Evolutionary conservation across 2,797 vertebrate genomes (phyloP), one percentile per base, ranked within the genome.

Genomic region (Limnodromus scolopaceus): DNA sequence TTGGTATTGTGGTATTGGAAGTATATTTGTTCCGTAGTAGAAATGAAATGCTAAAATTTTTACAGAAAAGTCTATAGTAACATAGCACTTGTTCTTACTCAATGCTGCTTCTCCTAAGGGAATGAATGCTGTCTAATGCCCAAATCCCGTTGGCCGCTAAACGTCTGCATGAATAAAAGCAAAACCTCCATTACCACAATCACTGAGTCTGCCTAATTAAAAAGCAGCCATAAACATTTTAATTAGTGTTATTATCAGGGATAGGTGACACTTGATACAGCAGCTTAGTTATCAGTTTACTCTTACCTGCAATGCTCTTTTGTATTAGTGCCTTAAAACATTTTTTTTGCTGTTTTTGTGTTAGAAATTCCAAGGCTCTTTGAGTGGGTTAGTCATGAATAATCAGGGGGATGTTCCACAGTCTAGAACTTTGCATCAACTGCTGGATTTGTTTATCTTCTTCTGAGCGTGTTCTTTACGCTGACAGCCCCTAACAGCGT

Each of bases 251-350:
- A 3, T 71, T 84, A 32, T 19, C 38, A 65, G 24, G 36, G 80
- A 46, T 76, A 0, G 0, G 7, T 58, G 36, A 36, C 28, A 65
- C 41, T 65, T 85, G 23, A 32, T 72, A 48, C 1, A 34, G 22
- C 32, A 84, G 11, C 12, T 70, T 57, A 49, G 10, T 79, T 61
- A 48, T 49, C 13, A 23, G 19, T 38, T 84, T 46, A 16, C 18
- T 66, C n/a, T 84, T 39, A 24, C 2, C 2, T 81, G 32, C 25
- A 63, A 1, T 55, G 12, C 25, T 79, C 36, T 83, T 76, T 53
- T 43, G 6, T 64, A 6, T 66, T 55, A 45, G 6, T 7, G 1
- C 64, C 48, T 72, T 83, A 19, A 84, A 80, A 69, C 11, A 28
- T 30, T 36, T 58, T 91, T 63, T 46, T 2, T 58, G 70, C n/a